Evolutionary conservation across 2,113 vertebrate species (phyloP), one percentile per base, ranked within the genome.

Genomic region (Callopanchax toddi): DNA sequence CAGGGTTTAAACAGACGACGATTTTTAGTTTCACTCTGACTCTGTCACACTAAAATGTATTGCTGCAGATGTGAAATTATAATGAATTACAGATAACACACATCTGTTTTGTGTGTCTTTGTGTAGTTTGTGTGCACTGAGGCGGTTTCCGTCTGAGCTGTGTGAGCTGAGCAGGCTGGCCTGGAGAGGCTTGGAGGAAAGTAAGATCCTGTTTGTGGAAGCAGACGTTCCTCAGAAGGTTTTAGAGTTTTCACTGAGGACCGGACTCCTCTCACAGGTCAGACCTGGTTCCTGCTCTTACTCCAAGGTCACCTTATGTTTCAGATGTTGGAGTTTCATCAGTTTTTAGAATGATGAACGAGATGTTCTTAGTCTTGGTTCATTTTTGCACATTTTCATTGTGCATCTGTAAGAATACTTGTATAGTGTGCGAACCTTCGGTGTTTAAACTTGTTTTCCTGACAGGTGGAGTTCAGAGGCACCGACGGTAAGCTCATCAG

Each of bases 101-200:
- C 23, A n/a, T 44, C 2, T 43, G 15, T 59, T 58, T 39, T 45
- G 11, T 60, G 15, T 74, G 44, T 78, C 12, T 53, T 32, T 44
- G 2, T 53, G 15, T 11, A 86, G 76, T 1, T 0, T 43, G 17
- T 2, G 3, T 15, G 15, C 16, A 4, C 16, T 57, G 57, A 74
- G 57, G 34, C 71, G 18, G 11, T 32, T 87, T 52, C 74, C 21
- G 48, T 21, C 62, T 11, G 76, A 91, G 51, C 73, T 98, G 49
- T 65, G 81, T 60, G 86, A 79, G 54, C 89, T 98, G 0, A 87
- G 92, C 42, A 83, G 86, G 0, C 80, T 97, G 79, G 95, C 95
- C 6, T 85, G 94, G 79, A 74, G 45, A 5, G 93, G 94, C 1
- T 79, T 98, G 60, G 90, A 95, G 71, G 58, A 82, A 0, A 88